These are phyloP conservation scores for Ammospiza nelsoni DNA, from an alignment of 2,113 vertebrate genomes.

Conservation along the genomic window DNA sequence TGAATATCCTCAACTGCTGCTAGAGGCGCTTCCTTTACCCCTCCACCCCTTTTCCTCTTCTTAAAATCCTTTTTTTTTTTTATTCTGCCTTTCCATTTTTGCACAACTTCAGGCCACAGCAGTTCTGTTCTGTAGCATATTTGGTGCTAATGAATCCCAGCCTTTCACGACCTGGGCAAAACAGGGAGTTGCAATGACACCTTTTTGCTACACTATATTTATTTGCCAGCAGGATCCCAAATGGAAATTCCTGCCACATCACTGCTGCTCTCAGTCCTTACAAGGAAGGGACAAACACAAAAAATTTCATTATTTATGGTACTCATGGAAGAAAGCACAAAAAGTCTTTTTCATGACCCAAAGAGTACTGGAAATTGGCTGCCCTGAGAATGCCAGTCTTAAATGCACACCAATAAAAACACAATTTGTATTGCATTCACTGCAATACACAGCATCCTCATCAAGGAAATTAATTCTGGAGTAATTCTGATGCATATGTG, in stretches of 20 bases:
- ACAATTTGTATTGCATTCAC: neutral
- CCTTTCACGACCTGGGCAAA: neutral
- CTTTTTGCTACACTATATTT: conserved; percentile 20
- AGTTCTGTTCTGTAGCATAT: neutral
- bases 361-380: neutral
- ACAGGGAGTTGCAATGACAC: neutral
- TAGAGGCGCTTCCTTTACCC: neutral
- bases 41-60: neutral
- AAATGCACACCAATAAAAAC: neutral
- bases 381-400: neutral
- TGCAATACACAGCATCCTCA: neutral
- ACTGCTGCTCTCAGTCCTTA: neutral
- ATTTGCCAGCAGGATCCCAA: conserved; percentile 46
- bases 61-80: neutral
- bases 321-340: neutral
- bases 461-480: neutral
- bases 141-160: conserved; percentile 35
- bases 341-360: neutral
- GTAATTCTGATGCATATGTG: neutral
- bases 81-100: neutral
- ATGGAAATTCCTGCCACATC: neutral
- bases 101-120: neutral
- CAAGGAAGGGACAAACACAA: neutral
- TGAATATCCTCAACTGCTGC: neutral
- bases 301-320: neutral